Evolutionary conservation across 2,113 vertebrate genomes (phyloP).

Genomic region (Tympanuchus pallidicinctus): DNA sequence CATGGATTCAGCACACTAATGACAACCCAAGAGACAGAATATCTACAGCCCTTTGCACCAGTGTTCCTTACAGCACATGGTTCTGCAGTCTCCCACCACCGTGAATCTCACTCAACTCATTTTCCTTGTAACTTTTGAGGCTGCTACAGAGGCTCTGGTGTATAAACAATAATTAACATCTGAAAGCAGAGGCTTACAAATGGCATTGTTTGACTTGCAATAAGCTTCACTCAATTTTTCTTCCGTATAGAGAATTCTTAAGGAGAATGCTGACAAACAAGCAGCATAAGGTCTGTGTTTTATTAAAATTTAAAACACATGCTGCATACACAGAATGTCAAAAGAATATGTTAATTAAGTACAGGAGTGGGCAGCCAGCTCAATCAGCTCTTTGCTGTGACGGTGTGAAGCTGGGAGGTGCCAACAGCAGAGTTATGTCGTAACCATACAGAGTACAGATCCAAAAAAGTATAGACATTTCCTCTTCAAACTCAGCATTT

Average conservation of each 20-base stretch:
- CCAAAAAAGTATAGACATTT: neutral
- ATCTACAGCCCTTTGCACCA: neutral
- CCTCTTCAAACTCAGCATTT: constrained; percentile 12
- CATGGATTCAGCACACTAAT: neutral
- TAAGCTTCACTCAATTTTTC: neutral
- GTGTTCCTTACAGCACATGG: neutral
- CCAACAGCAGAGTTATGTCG: neutral
- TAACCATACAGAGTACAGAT: neutral
- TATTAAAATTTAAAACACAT: constrained; percentile 72
- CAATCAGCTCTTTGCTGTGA: constrained; percentile 27
- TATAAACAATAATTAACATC: constrained; percentile 60
- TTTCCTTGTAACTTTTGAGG: constrained; percentile 14
- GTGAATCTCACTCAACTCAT: neutral
- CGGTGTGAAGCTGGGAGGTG: constrained; percentile 40
- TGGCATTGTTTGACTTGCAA: constrained; percentile 36
- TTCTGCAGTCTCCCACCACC: neutral
- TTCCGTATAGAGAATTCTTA: neutral
- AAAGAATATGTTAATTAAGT: constrained; percentile 62
- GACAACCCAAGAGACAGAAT: neutral
- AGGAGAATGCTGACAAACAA: constrained; percentile 45
- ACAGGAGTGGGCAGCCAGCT: neutral
- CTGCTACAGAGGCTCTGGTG: neutral
- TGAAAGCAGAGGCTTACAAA: constrained; percentile 30
- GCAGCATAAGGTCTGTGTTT: constrained; percentile 54
- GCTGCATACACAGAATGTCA: constrained; percentile 58